Base-by-base conservation (phyloP, 2,113 vertebrate genomes). In the Oreochromis aureus region DNA sequence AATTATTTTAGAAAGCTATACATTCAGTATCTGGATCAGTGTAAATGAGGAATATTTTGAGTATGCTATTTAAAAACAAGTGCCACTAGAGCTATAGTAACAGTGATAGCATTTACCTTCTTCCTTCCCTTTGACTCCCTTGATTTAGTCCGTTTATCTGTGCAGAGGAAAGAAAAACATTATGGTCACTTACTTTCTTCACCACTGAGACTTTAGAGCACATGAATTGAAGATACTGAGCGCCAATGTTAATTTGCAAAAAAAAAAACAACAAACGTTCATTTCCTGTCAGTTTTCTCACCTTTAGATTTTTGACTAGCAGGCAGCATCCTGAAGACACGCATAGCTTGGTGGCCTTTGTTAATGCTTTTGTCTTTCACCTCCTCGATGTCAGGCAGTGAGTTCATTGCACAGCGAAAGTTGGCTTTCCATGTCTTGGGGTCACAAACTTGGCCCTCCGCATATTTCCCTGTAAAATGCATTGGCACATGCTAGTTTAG, bases 341-440 rank as follows among this genome's bases (percentile, higher is more conserved):
- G 96, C 86, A 98, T 95, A 0, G 99, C 99, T 2, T 96, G 96
- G 87, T 97, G 98, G 41, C 99, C 99, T 90, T 98, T 99, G 95
- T 99, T 98, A 86, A 98, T 44, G 90, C 98, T 99, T 91, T 93
- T 96, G 89, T 98, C 97, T 92, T 98, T 99, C 82, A 99, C 97
- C 92, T 99, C 98, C 86, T 98, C 96, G 0, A 99, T 98, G 94
- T 99, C 99, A 1, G 98, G 98, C 78, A 99, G 94, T 0, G 99
- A 99, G 89, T 99, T 99, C 98, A 99, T 98, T 4, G 99, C 99
- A 39, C 98, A 99, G 48, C 98, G 98, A 82, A 99, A 99, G 88
- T 99, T 99, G 6, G 99, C 98, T 94, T 99, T 99, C 99, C 99
- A 99, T 0, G 98, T 99, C 95, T 99, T 99, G 0, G 99, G 97